phyloP scores from a whole-genome alignment of 2,113 vertebrate genomes.

The Halcyon malimbica region DNA sequence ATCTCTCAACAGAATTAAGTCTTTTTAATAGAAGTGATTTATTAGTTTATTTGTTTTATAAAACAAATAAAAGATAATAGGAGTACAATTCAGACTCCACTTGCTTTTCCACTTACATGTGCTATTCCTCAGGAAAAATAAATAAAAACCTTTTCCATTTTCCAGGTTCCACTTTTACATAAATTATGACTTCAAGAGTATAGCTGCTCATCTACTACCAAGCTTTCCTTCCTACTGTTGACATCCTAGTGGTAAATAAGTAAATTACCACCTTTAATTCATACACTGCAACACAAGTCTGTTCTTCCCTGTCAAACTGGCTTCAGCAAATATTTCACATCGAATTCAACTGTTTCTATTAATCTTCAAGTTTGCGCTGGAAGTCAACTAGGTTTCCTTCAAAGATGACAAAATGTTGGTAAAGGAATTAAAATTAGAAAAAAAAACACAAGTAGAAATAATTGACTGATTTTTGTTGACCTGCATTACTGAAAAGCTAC shows the following conservation, averaged over 20 bases:
- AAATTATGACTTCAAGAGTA: slow-evolving; percentile 64
- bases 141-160: slow-evolving; percentile 61
- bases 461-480: neutral
- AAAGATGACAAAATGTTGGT: neutral
- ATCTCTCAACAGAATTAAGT: neutral
- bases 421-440: neutral
- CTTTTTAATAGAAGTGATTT: neutral
- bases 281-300: neutral
- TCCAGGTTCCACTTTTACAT: slow-evolving; percentile 54
- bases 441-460: neutral
- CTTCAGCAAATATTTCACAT: neutral
- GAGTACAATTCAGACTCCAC: slow-evolving; percentile 34
- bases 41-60: slow-evolving; percentile 47
- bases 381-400: slow-evolving; percentile 38
- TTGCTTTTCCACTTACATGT: slow-evolving; percentile 52
- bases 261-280: slow-evolving; percentile 23
- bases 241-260: slow-evolving; percentile 40
- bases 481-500: neutral
- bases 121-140: slow-evolving; percentile 49
- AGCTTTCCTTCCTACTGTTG: slow-evolving; percentile 31
- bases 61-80: slow-evolving; percentile 26
- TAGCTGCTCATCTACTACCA: slow-evolving; percentile 23
- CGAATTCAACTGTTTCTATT: neutral
- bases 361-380: neutral
- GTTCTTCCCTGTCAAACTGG: neutral